phyloP scores from a whole-genome alignment of 2,113 vertebrate genomes.

The Gorsachius goisagi region DNA sequence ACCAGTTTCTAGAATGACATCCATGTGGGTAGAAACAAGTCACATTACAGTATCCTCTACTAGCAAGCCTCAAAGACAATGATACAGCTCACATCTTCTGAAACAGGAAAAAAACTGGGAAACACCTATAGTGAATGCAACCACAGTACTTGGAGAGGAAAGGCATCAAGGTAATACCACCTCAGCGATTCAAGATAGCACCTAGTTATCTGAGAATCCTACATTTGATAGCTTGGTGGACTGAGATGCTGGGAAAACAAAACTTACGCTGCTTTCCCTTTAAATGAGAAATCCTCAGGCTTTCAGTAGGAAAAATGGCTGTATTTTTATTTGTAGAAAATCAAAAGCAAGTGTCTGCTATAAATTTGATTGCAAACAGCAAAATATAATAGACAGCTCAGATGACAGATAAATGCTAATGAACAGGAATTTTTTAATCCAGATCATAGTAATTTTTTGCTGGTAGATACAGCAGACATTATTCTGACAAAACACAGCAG shows the following conservation, averaged over 20 bases:
- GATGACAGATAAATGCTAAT: not conserved
- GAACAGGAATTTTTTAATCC: not conserved
- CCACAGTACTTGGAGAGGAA: not conserved
- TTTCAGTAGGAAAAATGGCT: not conserved
- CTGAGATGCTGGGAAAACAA: not conserved
- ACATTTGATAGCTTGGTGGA: not conserved
- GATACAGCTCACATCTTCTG: not conserved
- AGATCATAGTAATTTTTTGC: not conserved
- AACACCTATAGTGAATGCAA: not conserved
- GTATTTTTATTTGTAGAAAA: not conserved
- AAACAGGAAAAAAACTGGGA: not conserved
- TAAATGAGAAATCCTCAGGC: not conserved
- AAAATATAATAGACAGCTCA: not conserved
- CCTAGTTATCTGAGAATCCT: not conserved
- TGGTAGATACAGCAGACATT: not conserved
- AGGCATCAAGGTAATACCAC: not conserved
- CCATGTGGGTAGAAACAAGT: not conserved
- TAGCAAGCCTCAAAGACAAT: not conserved
- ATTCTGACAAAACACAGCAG: not conserved
- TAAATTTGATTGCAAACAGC: not conserved
- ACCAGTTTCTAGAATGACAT: not conserved
- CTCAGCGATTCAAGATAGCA: not conserved
- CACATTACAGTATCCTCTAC: not conserved
- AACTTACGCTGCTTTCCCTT: not conserved
- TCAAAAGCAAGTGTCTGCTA: not conserved